Evolutionary conservation across 2,888 invertebrate species (phyloP), one percentile per base, ranked within the genome.

Genomic region (Euclidia mi): DNA sequence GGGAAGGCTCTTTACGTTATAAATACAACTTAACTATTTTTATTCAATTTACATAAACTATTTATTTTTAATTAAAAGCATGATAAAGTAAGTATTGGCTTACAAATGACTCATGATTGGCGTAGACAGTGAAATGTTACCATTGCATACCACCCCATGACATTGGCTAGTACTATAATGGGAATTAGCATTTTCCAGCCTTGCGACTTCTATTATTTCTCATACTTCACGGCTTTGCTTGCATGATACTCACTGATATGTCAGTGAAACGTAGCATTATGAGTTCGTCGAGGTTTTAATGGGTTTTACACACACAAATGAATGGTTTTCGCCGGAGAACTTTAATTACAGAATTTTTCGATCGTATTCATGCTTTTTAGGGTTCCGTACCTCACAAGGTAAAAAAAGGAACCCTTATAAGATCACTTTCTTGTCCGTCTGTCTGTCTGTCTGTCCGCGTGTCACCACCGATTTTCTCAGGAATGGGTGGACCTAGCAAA

Each of bases 101-200:
- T 41, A 63, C 34, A 17, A 51, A 56, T 58, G 57, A 57, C 70
- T 68, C 72, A 66, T 48, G 64, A 65, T 53, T 60, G 61, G 32
- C 45, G 59, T 41, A 45, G 78, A 76, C 81, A 73, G 61, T 80
- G 79, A 80, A 61, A 71, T 65, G 79, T 82, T 76, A 72, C 75
- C 59, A 50, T 67, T 72, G 70, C 55, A 56, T 57, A 53, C 3
- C 34, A 9, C 35, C 65, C 56, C 63, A 12, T 45, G 38, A 59
- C 53, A 48, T 55, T 42, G 51, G 45, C 55, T 65, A 59, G 65
- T 70, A 56, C 49, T 51, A 65, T 48, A 70, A 44, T 60, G 51
- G 35, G 56, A 66, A 66, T 69, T 53, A 70, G 51, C 43, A 52
- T 52, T 60, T 52, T 41, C 55, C 15, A 65, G 50, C 45, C 47